phyloP scores from a whole-genome alignment of 2,113 vertebrate genomes.

The Turdus rufiventris region DNA sequence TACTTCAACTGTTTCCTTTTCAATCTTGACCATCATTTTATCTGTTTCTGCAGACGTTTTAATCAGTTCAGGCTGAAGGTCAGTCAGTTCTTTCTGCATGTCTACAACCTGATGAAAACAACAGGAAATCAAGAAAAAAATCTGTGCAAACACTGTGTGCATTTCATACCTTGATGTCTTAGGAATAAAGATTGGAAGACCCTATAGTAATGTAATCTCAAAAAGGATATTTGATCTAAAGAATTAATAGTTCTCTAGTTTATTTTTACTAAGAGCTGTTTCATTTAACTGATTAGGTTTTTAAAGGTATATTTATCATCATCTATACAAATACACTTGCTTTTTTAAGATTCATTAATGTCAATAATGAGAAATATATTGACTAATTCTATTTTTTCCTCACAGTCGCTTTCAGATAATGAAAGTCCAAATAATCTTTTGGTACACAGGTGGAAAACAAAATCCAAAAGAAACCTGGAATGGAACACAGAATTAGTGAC shows the following conservation, averaged over 20 bases:
- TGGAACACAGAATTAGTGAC: background rate
- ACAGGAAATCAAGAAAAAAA: background rate
- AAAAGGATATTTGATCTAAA: background rate
- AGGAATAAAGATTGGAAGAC: background rate
- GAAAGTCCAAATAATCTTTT: background rate
- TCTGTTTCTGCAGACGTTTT: conserved; percentile 85
- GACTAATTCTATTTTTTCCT: background rate
- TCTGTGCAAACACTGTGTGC: background rate
- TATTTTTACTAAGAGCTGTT: background rate
- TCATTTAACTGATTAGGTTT: background rate
- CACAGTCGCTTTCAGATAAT: background rate
- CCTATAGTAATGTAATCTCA: background rate
- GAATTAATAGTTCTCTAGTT: background rate
- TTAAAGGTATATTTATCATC: background rate
- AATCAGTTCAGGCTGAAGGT: conserved; percentile 88
- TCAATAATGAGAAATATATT: background rate
- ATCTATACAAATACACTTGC: background rate
- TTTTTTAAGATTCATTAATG: background rate
- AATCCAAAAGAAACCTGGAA: background rate
- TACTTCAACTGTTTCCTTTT: conserved; percentile 84
- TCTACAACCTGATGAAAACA: conserved; percentile 77
- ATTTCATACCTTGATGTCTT: background rate
- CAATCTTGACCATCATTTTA: conserved; percentile 88
- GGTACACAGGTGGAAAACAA: background rate
- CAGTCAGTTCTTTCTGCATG: conserved; percentile 88